Base-by-base conservation (phyloP, 1,140 invertebrate species). In the Rhynchophorus ferrugineus region DNA sequence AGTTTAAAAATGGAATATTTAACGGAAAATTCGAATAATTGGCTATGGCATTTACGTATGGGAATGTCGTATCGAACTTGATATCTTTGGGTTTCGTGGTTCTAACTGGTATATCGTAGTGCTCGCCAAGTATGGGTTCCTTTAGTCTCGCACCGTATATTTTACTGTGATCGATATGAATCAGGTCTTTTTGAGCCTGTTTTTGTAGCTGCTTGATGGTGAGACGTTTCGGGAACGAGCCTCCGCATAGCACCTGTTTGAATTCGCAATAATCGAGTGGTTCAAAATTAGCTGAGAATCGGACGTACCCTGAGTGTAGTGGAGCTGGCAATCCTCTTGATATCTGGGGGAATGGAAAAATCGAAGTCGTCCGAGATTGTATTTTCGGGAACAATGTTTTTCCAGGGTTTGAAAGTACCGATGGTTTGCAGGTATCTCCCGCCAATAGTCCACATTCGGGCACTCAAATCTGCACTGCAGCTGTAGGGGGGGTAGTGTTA, bases 371-470 rank as follows among this genome's bases (percentile, higher is more conserved):
- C 38, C 7, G 35, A 37, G 6, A 48, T 35, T 8, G 68, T 58
- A 36, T 69, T 67, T n/a, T 66, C 62, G 2, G 64, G 52, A 3
- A 64, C 62, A 7, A 71, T 60, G 34, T 70, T 58, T 24, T 72
- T 70, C 78, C 80, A 84, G 1, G 75, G 71, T 59, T 76, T 70
- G 50, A 77, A 78, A 20, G 80, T 80, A 29, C 83, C 84, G 49
- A 85, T 66, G 8, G 82, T 85, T 35, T 79, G 78, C 34, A 86
- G 63, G 65, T 85, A 86, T 58, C 78, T 73, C 6, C 84, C 83
- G 20, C 74, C 72, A 13, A 84, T 65, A 11, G 76, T 79, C 84
- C 83, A 87, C 57, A 85, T 69, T 47, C 83, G 71, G 44, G 82
- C 80, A 33, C 80, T 80, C 61, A 77, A 80, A 69, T 88, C 86